These are phyloP conservation scores for Vanessa tameamea DNA, from an alignment of 1,140 invertebrate genomes.

Conservation along the genomic window DNA sequence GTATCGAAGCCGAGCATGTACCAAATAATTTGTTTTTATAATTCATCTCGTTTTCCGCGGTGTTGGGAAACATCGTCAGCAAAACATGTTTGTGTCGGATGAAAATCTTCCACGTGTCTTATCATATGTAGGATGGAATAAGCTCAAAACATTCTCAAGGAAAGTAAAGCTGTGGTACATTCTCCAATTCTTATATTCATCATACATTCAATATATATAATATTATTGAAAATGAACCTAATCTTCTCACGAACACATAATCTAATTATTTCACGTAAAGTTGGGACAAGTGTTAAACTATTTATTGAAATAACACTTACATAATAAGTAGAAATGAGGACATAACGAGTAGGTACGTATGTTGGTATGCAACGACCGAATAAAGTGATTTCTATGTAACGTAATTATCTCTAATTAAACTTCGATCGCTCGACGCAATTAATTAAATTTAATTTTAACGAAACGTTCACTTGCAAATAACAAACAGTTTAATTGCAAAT, in stretches of 20 bases:
- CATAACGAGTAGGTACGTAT: background rate
- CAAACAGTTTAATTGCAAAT: conserved; percentile 27
- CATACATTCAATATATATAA: no score
- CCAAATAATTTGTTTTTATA: no score
- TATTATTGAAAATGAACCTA: no score
- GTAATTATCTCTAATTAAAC: conserved; percentile 23
- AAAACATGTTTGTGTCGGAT: no score
- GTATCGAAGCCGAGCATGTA: no score
- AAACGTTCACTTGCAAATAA: conserved; percentile 12
- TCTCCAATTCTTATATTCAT: no score
- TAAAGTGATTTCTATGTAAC: conserved; percentile 23
- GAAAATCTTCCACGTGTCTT: no score
- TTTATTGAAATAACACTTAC: conserved; percentile 13
- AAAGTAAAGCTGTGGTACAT: no score
- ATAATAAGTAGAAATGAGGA: background rate
- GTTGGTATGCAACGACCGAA: conserved; percentile 16
- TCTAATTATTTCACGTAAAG: background rate
- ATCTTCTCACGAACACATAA: background rate
- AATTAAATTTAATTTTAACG: conserved; percentile 30
- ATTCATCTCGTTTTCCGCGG: no score
- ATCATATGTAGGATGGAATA: no score
- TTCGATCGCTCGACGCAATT: conserved; percentile 15
- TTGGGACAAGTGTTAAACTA: background rate
- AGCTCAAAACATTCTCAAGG: no score
- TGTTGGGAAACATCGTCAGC: no score